Conservation (phyloP, 2,113 vertebrate genomes). For the Gallinago undulata region DNA sequence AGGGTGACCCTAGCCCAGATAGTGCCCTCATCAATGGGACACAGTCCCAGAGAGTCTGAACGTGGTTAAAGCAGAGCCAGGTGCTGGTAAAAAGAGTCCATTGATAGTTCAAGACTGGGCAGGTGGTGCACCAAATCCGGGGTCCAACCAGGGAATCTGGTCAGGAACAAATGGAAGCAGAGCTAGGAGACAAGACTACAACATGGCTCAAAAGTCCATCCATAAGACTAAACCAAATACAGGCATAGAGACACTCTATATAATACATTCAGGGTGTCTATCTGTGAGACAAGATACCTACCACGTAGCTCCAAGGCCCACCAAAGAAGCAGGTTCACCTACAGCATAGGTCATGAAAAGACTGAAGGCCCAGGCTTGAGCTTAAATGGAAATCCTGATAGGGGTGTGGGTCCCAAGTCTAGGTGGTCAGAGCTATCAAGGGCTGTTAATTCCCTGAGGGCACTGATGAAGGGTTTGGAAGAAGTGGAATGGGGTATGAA, state of each 20-base stretch:
- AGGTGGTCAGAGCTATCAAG: neutral
- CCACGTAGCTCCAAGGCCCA: neutral
- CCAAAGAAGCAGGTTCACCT: neutral
- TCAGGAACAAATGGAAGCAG: neutral
- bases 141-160: neutral
- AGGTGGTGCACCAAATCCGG: neutral
- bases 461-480: neutral
- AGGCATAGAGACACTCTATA: neutral
- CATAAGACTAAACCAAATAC: neutral
- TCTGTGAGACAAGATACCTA: neutral
- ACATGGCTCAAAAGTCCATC: neutral
- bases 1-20: neutral
- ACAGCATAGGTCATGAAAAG: neutral
- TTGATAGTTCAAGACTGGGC: neutral
- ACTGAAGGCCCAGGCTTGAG: neutral
- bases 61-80: rapidly evolving
- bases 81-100: too few species aligned
- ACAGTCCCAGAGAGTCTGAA: neutral
- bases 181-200: neutral
- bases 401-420: neutral
- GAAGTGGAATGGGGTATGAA: neutral
- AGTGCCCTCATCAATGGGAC: neutral
- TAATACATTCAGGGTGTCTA: neutral
- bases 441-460: neutral
- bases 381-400: neutral